phyloP scores from a whole-genome alignment of 2,797 vertebrate genomes.

The Hippoglossus hippoglossus region DNA sequence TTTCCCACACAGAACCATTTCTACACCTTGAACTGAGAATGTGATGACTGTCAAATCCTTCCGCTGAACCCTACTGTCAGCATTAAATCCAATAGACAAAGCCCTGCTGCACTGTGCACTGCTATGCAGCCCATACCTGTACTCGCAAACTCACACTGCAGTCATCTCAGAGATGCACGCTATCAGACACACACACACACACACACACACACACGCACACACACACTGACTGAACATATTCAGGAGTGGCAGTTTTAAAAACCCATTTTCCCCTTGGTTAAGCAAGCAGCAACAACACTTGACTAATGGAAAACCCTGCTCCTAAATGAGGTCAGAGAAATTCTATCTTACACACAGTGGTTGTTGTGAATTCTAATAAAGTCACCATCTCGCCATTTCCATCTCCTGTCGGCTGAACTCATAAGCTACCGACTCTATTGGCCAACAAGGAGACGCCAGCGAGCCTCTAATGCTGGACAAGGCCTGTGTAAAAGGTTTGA shows the following conservation, averaged over 20 bases:
- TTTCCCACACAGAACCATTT: constrained; percentile 8
- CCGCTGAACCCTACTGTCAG: constrained; percentile 52
- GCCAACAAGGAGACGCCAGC: constrained; percentile 13
- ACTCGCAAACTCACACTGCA: constrained; percentile 39
- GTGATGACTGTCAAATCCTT: constrained; percentile 54
- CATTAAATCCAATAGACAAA: constrained; percentile 57
- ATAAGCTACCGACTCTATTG: constrained; percentile 26
- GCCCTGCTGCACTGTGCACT: constrained; percentile 30
- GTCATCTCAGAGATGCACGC: constrained; percentile 33
- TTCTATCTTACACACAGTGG: constrained; percentile 75
- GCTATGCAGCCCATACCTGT: constrained; percentile 33
- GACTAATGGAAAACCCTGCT: constrained; percentile 82
- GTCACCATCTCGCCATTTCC: constrained; percentile 50
- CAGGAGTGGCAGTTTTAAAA: constrained; percentile 82
- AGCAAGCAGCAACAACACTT: constrained; percentile 85
- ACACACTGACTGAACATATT: constrained; percentile 70
- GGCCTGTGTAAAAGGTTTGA: not conserved
- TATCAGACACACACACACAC: constrained; percentile 28
- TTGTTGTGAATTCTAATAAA: constrained; percentile 81
- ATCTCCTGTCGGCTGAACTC: constrained; percentile 53
- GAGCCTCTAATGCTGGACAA: constrained; percentile 13
- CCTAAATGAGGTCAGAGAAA: constrained; percentile 82
- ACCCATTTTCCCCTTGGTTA: constrained; percentile 86
- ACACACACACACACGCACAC: constrained; percentile 24
- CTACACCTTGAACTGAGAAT: constrained; percentile 39